These are phyloP conservation scores for Lemur catta DNA, from an alignment of 2,797 vertebrate species.

Conservation along the genomic window DNA sequence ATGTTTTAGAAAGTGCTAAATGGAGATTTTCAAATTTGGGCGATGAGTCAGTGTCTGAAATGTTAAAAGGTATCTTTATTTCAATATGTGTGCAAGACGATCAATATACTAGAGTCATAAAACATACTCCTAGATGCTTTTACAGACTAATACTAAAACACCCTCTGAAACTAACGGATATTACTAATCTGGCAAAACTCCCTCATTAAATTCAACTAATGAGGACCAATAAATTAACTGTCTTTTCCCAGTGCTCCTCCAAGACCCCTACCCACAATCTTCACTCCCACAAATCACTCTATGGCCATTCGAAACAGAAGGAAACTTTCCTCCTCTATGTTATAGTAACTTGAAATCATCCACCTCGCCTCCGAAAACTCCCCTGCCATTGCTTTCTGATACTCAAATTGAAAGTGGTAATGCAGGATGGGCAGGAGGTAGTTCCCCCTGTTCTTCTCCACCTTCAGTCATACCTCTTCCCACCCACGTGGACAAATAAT, in stretches of 20 bases:
- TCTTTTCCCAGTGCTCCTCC: neutral
- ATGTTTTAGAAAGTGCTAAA: conserved; percentile 46
- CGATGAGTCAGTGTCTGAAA: neutral
- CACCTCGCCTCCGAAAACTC: neutral
- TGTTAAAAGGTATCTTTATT: conserved; percentile 1
- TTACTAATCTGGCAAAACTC: neutral
- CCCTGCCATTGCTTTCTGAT: neutral
- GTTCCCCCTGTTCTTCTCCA: neutral
- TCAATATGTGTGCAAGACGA: neutral
- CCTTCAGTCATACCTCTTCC: neutral
- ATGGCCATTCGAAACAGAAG: neutral
- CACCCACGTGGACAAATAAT: neutral
- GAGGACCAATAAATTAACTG: neutral
- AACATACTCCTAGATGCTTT: neutral
- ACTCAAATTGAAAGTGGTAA: neutral
- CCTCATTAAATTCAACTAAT: neutral
- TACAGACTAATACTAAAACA: neutral
- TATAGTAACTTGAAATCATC: neutral
- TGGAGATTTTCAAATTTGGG: conserved; percentile 4
- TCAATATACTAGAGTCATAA: neutral
- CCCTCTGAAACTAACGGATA: neutral
- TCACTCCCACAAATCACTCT: neutral
- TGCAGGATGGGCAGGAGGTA: neutral
- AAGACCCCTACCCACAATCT: too few relatives aligned
- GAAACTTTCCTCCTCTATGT: neutral